These are phyloP conservation scores for Ricordea florida DNA, from an alignment of 92 coral and sea anemone species.

Conservation along the genomic window DNA sequence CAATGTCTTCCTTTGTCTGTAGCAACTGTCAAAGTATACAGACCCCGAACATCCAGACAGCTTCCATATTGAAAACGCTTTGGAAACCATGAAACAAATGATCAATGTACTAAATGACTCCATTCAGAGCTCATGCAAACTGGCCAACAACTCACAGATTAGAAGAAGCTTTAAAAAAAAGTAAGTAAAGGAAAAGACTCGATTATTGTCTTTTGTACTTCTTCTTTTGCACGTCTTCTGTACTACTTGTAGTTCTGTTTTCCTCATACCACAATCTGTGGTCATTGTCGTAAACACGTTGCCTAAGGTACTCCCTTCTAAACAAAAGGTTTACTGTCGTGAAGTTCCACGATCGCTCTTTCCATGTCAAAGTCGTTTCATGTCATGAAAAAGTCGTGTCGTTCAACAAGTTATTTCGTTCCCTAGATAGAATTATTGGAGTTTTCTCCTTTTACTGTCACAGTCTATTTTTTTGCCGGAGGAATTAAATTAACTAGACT, in stretches of 20 bases:
- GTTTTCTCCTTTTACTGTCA: no score
- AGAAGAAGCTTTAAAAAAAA: constrained; percentile 60
- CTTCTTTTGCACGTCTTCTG: neutral
- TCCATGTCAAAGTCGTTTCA: no score
- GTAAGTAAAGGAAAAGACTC: constrained; percentile 31
- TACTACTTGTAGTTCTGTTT: neutral
- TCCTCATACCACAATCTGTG: no score
- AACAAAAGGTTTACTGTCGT: no score
- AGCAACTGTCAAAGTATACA: constrained; percentile 96
- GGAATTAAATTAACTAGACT: no score
- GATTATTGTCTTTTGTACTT: neutral
- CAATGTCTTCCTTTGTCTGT: neutral
- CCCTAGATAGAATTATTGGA: no score
- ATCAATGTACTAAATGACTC: constrained; percentile 93
- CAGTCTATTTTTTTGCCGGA: no score
- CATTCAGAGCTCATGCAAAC: constrained; percentile 87
- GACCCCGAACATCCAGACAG: constrained; percentile 95
- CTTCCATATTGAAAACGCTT: constrained; percentile 86
- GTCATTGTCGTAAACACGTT: no score
- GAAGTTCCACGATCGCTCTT: no score
- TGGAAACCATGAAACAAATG: constrained; percentile 94
- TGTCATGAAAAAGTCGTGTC: no score
- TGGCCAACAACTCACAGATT: constrained; percentile 54
- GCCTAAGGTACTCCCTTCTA: no score
- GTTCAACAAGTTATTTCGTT: no score